These are phyloP conservation scores for Orycteropus afer DNA, from an alignment of 2,113 vertebrate species.

Conservation along the genomic window DNA sequence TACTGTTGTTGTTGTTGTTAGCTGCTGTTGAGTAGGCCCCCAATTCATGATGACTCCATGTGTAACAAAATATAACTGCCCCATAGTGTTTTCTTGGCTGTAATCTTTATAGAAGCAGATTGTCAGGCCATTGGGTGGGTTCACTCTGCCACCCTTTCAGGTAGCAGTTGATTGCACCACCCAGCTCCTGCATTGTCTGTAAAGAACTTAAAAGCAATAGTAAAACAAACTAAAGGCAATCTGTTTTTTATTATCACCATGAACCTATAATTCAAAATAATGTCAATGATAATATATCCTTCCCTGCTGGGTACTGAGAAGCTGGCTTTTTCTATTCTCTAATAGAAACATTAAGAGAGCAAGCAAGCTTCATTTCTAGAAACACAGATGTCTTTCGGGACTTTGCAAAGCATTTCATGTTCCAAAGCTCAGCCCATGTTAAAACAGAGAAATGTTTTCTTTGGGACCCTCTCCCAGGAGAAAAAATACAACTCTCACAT, in stretches of 20 bases:
- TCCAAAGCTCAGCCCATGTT: neutral
- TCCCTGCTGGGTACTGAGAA: neutral
- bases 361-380: neutral
- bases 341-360: neutral
- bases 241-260: neutral
- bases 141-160: no score
- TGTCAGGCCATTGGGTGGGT: no score
- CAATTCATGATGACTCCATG: neutral
- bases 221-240: neutral
- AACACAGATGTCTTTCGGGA: neutral
- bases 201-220: neutral
- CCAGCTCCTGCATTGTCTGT: neutral
- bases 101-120: no score
- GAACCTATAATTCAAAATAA: neutral
- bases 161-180: neutral
- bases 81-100: neutral
- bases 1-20: neutral
- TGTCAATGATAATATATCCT: neutral
- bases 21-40: neutral
- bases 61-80: neutral
- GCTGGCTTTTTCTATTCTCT: neutral
- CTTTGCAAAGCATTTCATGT: neutral
- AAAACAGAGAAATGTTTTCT: neutral
- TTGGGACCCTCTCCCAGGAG: neutral
- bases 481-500: neutral